Conservation (phyloP, 2,113 vertebrate species). For the Poicephalus gulielmi region DNA sequence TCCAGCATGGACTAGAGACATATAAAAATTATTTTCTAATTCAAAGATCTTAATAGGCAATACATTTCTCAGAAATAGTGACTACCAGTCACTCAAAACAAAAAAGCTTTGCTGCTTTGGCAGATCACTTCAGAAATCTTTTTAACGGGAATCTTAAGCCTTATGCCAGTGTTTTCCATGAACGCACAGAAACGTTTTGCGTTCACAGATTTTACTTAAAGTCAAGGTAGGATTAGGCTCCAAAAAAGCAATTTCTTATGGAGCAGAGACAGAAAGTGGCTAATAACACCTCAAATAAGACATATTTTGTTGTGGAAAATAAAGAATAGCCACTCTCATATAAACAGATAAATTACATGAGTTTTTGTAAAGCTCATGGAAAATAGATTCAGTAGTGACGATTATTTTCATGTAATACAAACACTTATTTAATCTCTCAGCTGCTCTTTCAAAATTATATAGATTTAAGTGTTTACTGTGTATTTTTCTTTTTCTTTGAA, state of each 20-base stretch:
- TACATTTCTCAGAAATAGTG: background rate
- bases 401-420: background rate
- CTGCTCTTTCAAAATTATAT: background rate
- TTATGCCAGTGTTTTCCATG: background rate
- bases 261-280: background rate
- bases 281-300: background rate
- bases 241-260: background rate
- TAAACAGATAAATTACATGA: background rate
- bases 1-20: background rate
- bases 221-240: background rate
- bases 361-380: background rate
- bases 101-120: background rate
- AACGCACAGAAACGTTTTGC: background rate
- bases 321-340: background rate
- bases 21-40: constrained; percentile 33
- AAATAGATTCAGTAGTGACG: background rate
- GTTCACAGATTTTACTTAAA: background rate
- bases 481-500: background rate
- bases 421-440: accelerated
- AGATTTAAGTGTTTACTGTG: background rate
- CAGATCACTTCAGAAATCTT: background rate
- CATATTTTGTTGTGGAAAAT: background rate
- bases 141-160: background rate
- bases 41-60: background rate
- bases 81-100: background rate